These are phyloP conservation scores for Agrochola circellaris DNA, from an alignment of 2,888 invertebrate species.

Conservation along the genomic window DNA sequence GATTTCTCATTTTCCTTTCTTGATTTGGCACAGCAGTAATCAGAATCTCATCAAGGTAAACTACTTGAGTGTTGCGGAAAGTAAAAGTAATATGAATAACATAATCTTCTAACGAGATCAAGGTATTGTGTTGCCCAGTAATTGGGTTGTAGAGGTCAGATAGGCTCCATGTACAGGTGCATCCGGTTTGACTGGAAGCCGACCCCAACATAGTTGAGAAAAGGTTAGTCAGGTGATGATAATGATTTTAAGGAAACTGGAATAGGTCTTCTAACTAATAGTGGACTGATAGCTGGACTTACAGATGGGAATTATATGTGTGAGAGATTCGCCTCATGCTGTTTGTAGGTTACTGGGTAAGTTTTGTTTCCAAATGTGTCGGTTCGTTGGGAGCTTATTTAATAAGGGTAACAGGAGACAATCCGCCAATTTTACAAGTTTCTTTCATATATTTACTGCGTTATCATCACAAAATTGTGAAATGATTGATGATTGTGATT, in stretches of 20 bases:
- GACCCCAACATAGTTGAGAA: too few relatives aligned
- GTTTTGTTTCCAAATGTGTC: not conserved
- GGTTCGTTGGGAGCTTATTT: not conserved
- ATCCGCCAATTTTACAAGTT: too few relatives aligned
- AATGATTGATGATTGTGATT: too few relatives aligned
- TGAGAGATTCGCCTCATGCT: too few relatives aligned
- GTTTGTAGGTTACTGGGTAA: not conserved
- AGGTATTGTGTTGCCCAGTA: not conserved
- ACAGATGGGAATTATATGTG: not conserved
- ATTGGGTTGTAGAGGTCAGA: not conserved
- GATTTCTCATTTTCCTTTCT: not conserved
- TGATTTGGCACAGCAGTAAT: not conserved
- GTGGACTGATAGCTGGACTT: too few relatives aligned
- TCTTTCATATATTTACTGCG: too few relatives aligned
- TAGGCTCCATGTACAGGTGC: too few relatives aligned
- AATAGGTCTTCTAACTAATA: too few relatives aligned
- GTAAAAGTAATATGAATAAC: not conserved
- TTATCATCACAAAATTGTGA: too few relatives aligned
- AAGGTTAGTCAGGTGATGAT: too few relatives aligned
- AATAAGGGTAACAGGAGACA: too few relatives aligned
- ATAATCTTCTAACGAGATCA: not conserved
- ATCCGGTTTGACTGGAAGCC: not conserved
- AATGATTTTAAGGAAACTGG: too few relatives aligned
- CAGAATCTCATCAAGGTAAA: conserved; percentile 28
- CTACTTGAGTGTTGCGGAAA: not conserved